Evolutionary conservation across 23 tunicate genomes (phyloP).

Genomic region (Styela clava): DNA sequence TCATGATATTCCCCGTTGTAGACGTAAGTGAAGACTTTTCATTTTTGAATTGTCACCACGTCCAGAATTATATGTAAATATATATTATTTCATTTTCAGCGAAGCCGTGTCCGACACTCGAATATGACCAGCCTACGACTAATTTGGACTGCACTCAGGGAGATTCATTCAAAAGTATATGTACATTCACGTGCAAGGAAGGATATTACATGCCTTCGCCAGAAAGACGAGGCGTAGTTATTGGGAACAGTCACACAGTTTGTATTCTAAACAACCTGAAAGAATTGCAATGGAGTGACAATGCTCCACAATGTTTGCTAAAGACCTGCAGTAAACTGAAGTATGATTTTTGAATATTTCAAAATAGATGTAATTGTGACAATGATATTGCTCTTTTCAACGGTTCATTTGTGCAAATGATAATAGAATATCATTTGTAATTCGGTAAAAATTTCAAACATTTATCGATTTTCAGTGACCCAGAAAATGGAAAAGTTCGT

Average conservation of each 20-base stretch:
- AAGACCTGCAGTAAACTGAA: conserved; percentile 8
- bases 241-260: not conserved
- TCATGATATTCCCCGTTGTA: not conserved
- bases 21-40: not conserved
- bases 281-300: conserved; percentile 3
- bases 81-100: no score
- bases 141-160: not conserved
- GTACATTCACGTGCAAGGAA: conserved; percentile 11
- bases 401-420: no score
- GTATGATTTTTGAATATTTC: not conserved
- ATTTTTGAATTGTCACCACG: not conserved
- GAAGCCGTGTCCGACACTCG: conserved; percentile 5
- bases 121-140: conserved; percentile 12
- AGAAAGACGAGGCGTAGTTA: not conserved
- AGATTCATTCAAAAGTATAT: not conserved
- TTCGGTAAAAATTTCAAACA: no score
- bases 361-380: not conserved
- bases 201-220: conserved; percentile 17
- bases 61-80: not conserved
- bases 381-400: no score
- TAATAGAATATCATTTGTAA: no score
- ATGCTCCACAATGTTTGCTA: not conserved
- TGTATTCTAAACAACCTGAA: not conserved
- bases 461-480: conserved; percentile 5
- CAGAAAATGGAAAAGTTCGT: conserved; percentile 2